A percentile compares a stretch with the other conserved stretches of the same genome.
These are phyloP conservation scores for Pyralis farinalis DNA, from an alignment of 2,888 invertebrate genomes.

Conservation along the genomic window DNA sequence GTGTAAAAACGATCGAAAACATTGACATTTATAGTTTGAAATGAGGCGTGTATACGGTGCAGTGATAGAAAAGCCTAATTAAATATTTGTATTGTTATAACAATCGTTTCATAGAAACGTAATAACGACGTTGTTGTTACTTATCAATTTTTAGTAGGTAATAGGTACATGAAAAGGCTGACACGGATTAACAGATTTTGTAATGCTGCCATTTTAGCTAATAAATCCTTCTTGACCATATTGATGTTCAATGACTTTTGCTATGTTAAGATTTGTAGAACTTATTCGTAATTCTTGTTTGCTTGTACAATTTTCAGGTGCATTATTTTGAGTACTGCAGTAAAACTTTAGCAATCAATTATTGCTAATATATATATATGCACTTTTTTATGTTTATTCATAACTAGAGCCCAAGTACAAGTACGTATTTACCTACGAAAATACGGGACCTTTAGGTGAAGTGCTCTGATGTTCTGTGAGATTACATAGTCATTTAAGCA, in stretches of 20 bases:
- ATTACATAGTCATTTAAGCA: too few species aligned
- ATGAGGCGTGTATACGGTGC: conserved; percentile 72
- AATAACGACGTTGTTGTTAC: conserved; percentile 67
- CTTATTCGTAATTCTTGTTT: conserved; percentile 7
- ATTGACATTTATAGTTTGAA: conserved; percentile 27
- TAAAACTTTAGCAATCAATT: too few species aligned
- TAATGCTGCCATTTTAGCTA: conserved; percentile 46
- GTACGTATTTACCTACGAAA: not conserved
- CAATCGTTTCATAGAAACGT: conserved; percentile 77
- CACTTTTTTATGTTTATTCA: too few species aligned
- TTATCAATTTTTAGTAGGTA: conserved; percentile 72
- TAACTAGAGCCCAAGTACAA: not conserved
- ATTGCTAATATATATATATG: too few species aligned
- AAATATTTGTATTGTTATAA: conserved; percentile 67
- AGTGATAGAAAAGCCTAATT: conserved; percentile 76
- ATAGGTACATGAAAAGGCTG: conserved; percentile 77
- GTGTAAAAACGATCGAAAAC: conserved; percentile 47
- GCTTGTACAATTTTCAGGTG: not conserved
- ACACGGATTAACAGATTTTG: conserved; percentile 59
- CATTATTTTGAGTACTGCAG: not conserved
- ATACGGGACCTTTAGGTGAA: not conserved
- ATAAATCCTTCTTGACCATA: conserved; percentile 24
- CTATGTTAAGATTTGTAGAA: conserved; percentile 26
- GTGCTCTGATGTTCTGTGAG: not conserved
- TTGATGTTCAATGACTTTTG: conserved; percentile 23